Base-by-base conservation (phyloP, 53 echinoderm and acorn worm species). In the Paracentrotus lividus region DNA sequence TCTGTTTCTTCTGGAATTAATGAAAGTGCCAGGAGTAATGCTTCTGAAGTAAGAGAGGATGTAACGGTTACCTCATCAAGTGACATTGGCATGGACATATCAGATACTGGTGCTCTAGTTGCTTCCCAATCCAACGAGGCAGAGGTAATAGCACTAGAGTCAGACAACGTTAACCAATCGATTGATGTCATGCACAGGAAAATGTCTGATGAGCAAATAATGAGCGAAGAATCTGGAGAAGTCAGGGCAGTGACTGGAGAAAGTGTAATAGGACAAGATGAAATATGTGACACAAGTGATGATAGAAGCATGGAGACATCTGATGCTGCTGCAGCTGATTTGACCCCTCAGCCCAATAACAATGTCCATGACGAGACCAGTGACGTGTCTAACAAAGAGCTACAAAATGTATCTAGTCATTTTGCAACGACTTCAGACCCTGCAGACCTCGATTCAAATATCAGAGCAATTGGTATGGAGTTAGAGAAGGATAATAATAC, bases 281-380 rank as follows among this genome's bases (percentile, higher is more conserved):
- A 10, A 3, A 47, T 47, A 9, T 21, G 1, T 47, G 47, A 47
- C 45, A 9, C n/a, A 20, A 75, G 40, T 75, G 38, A 38, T 7
- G 45, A 78, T 45, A 26, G 15, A 78, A 45, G 8, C 24, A 4
- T 47, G 47, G 81, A 81, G 47, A 81, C 26, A 24, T 77, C 77
- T 49, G 24, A 45, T 81, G 81, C 81, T 45, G 47, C n/a, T 24
- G n/a, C n/a, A n/a, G 47, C 81, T 47, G 81, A 81, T 8, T 81
- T 81, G 1, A n/a, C 81, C 3, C 3, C 27, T 47, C 45, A 81
- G 81, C 21, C 44, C 10, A 47, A 15, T 26, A 14, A 81, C 47
- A 47, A 49, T 47, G 47, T 44, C n/a, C 45, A n/a, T 47, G 81
- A 81, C n/a, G 27, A n/a, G 49, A 81, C 49, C 4, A 81, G 14